Evolutionary conservation across 2,888 invertebrate species (phyloP).

Genomic region (Liodrosophila aerea): DNA sequence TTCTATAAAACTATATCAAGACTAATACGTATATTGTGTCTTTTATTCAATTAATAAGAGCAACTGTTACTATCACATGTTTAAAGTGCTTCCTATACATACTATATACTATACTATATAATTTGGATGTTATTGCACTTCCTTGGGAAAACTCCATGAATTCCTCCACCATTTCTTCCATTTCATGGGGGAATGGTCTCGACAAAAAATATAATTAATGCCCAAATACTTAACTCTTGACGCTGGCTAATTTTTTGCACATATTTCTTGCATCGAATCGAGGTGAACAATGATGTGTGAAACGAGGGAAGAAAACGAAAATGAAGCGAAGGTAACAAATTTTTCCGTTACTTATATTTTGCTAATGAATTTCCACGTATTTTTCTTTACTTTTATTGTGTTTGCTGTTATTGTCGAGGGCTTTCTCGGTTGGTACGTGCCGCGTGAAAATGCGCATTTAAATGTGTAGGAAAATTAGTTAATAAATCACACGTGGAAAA

Average conservation of each 20-base stretch:
- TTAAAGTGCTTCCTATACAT: too few species aligned
- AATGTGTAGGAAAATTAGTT: slow-evolving; percentile 75
- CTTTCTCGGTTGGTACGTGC: slow-evolving; percentile 48
- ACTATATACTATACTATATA: too few species aligned
- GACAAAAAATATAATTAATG: slow-evolving; percentile 65
- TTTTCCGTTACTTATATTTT: slow-evolving; percentile 32
- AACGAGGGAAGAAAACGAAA: slow-evolving; percentile 54
- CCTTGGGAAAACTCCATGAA: too few species aligned
- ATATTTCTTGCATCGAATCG: slow-evolving; percentile 49
- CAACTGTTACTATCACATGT: too few species aligned
- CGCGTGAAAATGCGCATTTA: slow-evolving; percentile 68
- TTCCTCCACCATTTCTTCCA: background rate
- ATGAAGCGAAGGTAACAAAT: slow-evolving; percentile 40
- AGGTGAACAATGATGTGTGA: slow-evolving; percentile 57
- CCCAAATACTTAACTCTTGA: slow-evolving; percentile 36
- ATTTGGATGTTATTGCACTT: too few species aligned
- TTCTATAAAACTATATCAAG: too few species aligned
- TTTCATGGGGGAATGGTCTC: background rate
- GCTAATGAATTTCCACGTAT: slow-evolving; percentile 67
- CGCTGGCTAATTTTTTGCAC: slow-evolving; percentile 50
- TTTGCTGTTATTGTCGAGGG: slow-evolving; percentile 1
- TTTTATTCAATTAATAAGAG: too few species aligned
- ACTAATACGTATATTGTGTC: too few species aligned
- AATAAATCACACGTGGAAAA: slow-evolving; percentile 75
- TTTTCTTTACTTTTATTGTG: slow-evolving; percentile 18